Evolutionary conservation across 2,797 vertebrate species (phyloP).

Genomic region (Manis pentadactyla): DNA sequence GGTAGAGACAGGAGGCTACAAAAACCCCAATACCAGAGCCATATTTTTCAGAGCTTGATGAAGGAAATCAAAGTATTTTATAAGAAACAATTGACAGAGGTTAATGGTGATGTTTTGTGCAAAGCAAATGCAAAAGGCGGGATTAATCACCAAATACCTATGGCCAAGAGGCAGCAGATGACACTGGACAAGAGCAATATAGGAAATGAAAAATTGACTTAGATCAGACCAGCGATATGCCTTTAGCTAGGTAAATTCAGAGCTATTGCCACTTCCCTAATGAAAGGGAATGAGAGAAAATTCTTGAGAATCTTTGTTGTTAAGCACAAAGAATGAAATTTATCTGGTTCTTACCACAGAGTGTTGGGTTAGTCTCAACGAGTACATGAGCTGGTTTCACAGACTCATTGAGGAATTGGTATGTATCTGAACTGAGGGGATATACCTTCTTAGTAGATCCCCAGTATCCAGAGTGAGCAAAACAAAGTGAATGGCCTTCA

Average conservation of each 20-base stretch:
- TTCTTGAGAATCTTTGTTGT: neutral
- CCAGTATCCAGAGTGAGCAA: neutral
- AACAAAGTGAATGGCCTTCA: neutral
- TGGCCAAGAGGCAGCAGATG: neutral
- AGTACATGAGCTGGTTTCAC: neutral
- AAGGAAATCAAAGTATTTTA: slow-evolving; percentile 27
- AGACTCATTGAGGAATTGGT: neutral
- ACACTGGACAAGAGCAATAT: neutral
- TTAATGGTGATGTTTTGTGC: neutral
- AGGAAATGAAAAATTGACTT: neutral
- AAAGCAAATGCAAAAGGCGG: neutral
- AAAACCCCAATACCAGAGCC: neutral
- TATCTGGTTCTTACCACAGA: neutral
- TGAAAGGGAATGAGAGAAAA: neutral
- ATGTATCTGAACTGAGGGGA: neutral
- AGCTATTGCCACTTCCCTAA: neutral
- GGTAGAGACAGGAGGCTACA: neutral
- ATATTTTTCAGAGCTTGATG: neutral
- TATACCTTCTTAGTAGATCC: neutral
- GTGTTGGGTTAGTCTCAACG: neutral
- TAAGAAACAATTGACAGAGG: neutral
- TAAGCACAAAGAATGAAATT: neutral
- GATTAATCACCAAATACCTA: neutral
- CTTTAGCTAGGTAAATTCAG: neutral
- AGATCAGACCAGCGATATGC: neutral